Conservation (phyloP, 2,888 invertebrate genomes). For the Heliconius ismenius region DNA sequence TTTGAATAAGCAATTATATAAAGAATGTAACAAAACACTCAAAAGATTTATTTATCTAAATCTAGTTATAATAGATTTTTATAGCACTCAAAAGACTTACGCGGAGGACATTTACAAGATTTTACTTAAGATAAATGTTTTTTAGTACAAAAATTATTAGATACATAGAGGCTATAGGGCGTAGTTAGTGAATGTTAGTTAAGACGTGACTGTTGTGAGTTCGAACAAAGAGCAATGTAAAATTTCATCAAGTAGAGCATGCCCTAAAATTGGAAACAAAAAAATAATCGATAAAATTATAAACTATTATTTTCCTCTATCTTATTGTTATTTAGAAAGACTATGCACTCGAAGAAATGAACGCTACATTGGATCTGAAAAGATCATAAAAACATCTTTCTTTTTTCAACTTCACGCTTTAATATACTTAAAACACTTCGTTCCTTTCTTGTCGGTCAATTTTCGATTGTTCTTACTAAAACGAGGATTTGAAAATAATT, state of each 20-base stretch:
- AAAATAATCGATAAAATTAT: no score
- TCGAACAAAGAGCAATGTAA: no score
- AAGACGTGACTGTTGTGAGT: no score
- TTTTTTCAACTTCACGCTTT: neutral
- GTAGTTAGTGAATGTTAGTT: neutral
- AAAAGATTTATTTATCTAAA: neutral
- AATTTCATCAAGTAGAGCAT: no score
- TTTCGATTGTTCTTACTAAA: no score
- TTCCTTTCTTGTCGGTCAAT: no score
- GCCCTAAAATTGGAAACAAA: no score
- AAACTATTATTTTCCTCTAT: neutral
- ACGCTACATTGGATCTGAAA: no score
- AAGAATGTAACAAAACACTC: neutral
- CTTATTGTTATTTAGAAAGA: no score
- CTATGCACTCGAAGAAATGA: neutral
- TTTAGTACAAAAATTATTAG: neutral
- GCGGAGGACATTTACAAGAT: neutral
- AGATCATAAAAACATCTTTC: neutral
- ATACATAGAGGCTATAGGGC: neutral
- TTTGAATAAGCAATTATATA: neutral
- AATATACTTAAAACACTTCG: no score
- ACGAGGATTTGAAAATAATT: no score
- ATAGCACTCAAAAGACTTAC: neutral
- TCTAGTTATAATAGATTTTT: constrained; percentile 5
- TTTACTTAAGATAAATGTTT: neutral